phyloP scores from a whole-genome alignment of 2,888 invertebrate genomes.

The Pterobdella sp. region DNA sequence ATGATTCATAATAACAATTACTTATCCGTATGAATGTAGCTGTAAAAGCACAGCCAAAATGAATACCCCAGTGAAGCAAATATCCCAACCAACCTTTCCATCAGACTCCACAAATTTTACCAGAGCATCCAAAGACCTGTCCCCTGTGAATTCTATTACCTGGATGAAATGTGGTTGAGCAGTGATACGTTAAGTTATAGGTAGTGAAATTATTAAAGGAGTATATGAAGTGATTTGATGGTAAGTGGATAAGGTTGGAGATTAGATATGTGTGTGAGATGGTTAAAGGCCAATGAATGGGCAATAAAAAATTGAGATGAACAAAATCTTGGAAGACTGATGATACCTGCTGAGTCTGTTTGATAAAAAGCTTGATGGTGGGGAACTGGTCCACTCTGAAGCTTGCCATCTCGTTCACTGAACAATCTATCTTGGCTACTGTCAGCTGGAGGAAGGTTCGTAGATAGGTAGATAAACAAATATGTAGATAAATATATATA shows the following conservation, averaged over 20 bases:
- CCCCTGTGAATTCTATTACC: slow-evolving; percentile 82
- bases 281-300: too few relatives aligned
- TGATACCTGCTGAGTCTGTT: slow-evolving; percentile 66
- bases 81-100: slow-evolving; percentile 17
- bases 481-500: background rate
- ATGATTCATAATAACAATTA: too few relatives aligned
- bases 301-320: too few relatives aligned
- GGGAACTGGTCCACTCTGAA: slow-evolving; percentile 80
- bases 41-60: too few relatives aligned
- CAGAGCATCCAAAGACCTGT: slow-evolving; percentile 84
- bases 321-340: too few relatives aligned
- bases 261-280: too few relatives aligned
- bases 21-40: too few relatives aligned
- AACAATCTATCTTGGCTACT: slow-evolving; percentile 96
- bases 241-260: too few relatives aligned
- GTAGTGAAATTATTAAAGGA: too few relatives aligned
- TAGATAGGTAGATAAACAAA: background rate
- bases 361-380: slow-evolving; percentile 66
- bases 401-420: slow-evolving; percentile 90
- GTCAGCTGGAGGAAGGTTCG: slow-evolving; percentile 55
- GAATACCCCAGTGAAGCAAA: background rate
- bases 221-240: too few relatives aligned
- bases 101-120: slow-evolving; percentile 75
- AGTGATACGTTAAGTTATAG: too few relatives aligned
- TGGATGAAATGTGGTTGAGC: slow-evolving; percentile 34